Evolutionary conservation across 1,140 invertebrate genomes (phyloP), one percentile per base, ranked within the genome.

Genomic region (Ostrea denselamellosa): DNA sequence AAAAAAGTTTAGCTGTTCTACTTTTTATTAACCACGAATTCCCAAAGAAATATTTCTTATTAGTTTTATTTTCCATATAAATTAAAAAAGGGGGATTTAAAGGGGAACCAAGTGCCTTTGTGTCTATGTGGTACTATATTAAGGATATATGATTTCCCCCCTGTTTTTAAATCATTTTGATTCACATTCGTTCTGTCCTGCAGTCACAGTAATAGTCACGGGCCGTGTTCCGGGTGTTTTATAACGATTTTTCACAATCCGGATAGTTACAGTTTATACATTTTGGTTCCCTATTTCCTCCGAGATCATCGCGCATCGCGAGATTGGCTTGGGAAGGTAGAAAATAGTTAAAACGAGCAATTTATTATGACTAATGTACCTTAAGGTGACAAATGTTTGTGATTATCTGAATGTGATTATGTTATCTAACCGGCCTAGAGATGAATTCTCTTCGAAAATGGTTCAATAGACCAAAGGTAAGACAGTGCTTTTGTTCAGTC

Each of bases 381-480:
- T 87, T 52, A 71, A 71, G 65, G 82, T 86, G 85, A 65, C 86
- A 71, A 82, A 85, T 86, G 56, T 77, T 85, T 71, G 68, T 77
- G 68, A 77, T 77, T 28, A 77, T 77, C 68, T 77, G 22, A 77
- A 77, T 34, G 28, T 81, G 54, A 56, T 51, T 85, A 85, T 88
- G 85, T 82, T 54, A 85, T 88, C 68, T 81, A 82, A 88, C 19
- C 22, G 56, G 62, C 44, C 56, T 34, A 71, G 44, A 62, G 44
- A 98, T 98, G 97, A 97, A 98, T 96, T 98, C 97, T 91, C 96
- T 98, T 92, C 96, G 97, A 96, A 98, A 97, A 96, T 98, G 97
- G 97, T 97, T 98, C 94, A 98, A 97, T 95, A 97, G 97, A 96
- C 97, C 97, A 92, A 98, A 98, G 97, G 97, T 98, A 96, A 96